Evolutionary conservation across 2,113 vertebrate species (phyloP), one percentile per base, ranked within the genome.

Genomic region (Triplophysa dalaica): DNA sequence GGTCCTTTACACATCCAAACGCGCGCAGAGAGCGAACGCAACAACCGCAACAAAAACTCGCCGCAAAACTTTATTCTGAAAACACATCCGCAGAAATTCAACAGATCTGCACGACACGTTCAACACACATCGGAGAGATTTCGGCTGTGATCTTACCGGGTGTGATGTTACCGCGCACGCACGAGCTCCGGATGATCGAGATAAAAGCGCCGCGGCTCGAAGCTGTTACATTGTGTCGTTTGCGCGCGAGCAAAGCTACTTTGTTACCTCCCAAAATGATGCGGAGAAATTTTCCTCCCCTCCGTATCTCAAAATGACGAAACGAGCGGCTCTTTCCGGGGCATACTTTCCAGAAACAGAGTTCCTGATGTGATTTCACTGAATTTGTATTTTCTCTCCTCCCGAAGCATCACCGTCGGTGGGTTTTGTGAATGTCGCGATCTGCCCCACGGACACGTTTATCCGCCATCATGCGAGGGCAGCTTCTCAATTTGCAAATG

Each of bases 241-340:
- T 38, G 61, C 52, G 48, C 50, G 17, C 24, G 65, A 67, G 77
- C 64, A 70, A 65, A 75, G 58, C 56, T 45, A 50, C 75, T 81
- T 81, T 88, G 86, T 91, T 88, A 90, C 92, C 92, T 92, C 90
- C 90, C 84, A 87, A 88, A 88, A 88, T 81, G 88, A 88, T 91
- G 91, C 87, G 90, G 91, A 88, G 84, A 84, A 84, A 86, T 86
- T 88, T 81, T 70, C 67, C 77, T 70, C 77, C 77, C 67, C 41
- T 70, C 29, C 77, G 66, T 43, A 29, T 52, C 26, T 70, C 67
- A 62, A 79, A 79, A 70, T 79, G 77, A 79, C 77, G 77, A 70
- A 79, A 79, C 60, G 12, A 70, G 66, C 9, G 54, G 68, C 54
- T 62, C 77, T 70, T 62, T 70, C 66, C 67, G 67, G 58, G 16